A percentile compares a stretch with the other conserved stretches of the same genome.
Evolutionary conservation across 2,113 vertebrate species (phyloP).

Genomic region (Recurvirostra avosetta): DNA sequence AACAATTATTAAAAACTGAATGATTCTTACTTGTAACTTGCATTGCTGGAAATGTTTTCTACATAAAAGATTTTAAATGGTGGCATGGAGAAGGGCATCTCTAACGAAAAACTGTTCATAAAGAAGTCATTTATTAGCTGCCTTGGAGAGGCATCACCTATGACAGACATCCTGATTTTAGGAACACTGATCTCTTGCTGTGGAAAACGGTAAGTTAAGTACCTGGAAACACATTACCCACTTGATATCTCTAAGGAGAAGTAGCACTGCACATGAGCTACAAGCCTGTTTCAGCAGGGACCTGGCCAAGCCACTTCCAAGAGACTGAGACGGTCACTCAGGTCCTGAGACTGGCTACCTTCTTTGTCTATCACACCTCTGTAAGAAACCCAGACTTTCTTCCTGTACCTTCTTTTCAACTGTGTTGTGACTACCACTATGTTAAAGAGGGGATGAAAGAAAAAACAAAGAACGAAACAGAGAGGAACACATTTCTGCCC

Average conservation of each 20-base stretch:
- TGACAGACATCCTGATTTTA: background rate
- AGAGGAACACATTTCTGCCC: background rate
- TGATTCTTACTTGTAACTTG: background rate
- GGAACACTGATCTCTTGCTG: background rate
- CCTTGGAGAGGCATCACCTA: background rate
- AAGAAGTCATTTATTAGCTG: background rate
- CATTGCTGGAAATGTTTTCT: background rate
- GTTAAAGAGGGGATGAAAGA: background rate
- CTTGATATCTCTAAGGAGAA: background rate
- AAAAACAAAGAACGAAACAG: background rate
- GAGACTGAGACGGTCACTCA: background rate
- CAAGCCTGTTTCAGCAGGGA: background rate
- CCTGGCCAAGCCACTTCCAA: background rate
- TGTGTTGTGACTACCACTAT: background rate
- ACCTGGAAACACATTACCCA: background rate
- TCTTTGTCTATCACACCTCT: background rate
- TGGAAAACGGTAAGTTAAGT: background rate
- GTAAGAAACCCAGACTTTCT: background rate
- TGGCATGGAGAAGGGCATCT: background rate
- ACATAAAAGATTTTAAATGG: background rate
- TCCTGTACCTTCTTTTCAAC: background rate
- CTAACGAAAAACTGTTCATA: background rate
- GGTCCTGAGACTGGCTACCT: background rate
- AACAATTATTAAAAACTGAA: background rate
- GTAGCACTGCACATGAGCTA: background rate